These are phyloP conservation scores for Drosophila quasianomalipes DNA, from an alignment of 2,888 invertebrate genomes.

Conservation along the genomic window DNA sequence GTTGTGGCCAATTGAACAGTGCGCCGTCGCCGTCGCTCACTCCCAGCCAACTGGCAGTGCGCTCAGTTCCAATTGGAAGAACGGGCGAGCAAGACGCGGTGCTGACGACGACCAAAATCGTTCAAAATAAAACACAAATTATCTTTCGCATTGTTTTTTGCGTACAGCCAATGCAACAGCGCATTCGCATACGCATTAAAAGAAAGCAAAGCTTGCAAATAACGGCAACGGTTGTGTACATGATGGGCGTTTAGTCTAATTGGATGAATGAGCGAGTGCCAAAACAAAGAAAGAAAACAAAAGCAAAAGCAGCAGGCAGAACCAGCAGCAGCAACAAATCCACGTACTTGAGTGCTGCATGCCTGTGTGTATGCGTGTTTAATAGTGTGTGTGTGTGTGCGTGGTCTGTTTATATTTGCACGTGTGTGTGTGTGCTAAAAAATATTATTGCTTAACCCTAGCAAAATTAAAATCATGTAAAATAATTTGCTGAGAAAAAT, in stretches of 20 bases:
- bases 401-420: constrained; percentile 26
- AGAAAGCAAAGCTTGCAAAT: constrained; percentile 44
- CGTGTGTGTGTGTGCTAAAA: constrained; percentile 36
- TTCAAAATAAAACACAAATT: constrained; percentile 51
- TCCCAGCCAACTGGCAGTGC: constrained; percentile 41
- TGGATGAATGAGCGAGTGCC: constrained; percentile 48
- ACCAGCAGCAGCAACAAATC: constrained; percentile 48
- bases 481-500: constrained; percentile 31
- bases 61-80: constrained; percentile 72
- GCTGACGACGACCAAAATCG: constrained; percentile 49
- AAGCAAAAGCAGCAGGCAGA: constrained; percentile 34
- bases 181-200: constrained; percentile 40
- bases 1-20: constrained; percentile 45
- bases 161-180: constrained; percentile 39
- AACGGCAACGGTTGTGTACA: constrained; percentile 35
- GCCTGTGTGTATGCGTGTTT: constrained; percentile 31
- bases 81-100: constrained; percentile 67
- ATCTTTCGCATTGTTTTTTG: constrained; percentile 51
- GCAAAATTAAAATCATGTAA: constrained; percentile 47
- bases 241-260: constrained; percentile 33
- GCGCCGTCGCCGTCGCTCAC: constrained; percentile 65
- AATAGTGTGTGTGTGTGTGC: constrained; percentile 30
- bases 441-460: constrained; percentile 72
- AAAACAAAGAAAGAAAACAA: constrained; percentile 44
- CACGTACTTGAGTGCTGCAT: constrained; percentile 64